Conservation (phyloP, 2,113 vertebrate genomes). For the Gracilinanus agilis region DNA sequence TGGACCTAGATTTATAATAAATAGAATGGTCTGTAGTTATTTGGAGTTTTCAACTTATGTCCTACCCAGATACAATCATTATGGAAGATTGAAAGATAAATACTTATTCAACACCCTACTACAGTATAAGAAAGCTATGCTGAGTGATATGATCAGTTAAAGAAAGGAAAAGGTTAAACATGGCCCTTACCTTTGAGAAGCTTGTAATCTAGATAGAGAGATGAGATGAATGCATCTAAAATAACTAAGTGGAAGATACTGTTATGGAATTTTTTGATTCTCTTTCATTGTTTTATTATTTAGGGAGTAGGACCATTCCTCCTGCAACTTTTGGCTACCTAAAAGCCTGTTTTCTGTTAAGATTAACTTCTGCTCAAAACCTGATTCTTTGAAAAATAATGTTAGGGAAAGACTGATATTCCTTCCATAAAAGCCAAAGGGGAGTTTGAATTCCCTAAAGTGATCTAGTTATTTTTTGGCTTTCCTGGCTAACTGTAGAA, state of each 20-base stretch:
- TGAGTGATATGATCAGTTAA: background rate
- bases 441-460: background rate
- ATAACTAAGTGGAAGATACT: background rate
- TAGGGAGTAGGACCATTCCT: background rate
- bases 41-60: background rate
- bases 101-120: background rate
- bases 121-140: background rate
- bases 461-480: background rate
- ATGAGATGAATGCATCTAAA: background rate
- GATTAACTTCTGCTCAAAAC: background rate
- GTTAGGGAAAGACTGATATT: background rate
- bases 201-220: background rate
- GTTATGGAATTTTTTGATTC: conserved; percentile 61
- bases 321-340: background rate
- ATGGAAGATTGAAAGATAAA: background rate
- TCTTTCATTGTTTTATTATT: background rate
- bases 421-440: background rate
- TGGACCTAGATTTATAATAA: background rate
- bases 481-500: background rate
- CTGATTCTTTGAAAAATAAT: background rate
- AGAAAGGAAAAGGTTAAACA: background rate
- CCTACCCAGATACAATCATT: background rate
- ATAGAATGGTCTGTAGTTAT: background rate
- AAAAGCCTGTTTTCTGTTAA: background rate
- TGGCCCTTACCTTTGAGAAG: background rate